phyloP scores from a whole-genome alignment of 2,888 invertebrate genomes.

The Melanophora roralis region DNA sequence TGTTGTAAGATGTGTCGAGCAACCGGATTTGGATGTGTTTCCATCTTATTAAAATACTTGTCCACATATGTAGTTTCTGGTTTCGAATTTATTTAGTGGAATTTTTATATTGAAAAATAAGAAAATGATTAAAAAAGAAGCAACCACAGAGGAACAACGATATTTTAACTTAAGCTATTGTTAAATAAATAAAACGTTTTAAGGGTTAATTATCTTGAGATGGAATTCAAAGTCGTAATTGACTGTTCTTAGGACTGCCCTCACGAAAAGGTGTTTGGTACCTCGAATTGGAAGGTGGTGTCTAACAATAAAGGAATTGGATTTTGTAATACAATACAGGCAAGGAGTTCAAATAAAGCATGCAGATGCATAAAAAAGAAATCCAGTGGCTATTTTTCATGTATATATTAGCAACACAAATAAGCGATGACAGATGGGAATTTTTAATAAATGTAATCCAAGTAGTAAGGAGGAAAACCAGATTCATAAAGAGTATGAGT shows the following conservation, averaged over 20 bases:
- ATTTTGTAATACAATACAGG: slow-evolving; percentile 7
- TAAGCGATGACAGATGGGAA: slow-evolving; percentile 2
- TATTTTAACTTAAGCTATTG: background rate
- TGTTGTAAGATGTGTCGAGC: too few species aligned
- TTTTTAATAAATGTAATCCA: background rate
- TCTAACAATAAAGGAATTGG: background rate
- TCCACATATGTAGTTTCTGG: too few species aligned
- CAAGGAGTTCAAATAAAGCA: slow-evolving; percentile 9
- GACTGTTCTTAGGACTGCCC: background rate
- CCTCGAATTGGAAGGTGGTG: slow-evolving; percentile 9
- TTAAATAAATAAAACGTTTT: background rate
- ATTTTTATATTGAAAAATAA: too few species aligned
- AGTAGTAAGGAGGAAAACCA: background rate
- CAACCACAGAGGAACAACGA: background rate
- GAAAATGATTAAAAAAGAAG: too few species aligned
- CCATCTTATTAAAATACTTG: too few species aligned
- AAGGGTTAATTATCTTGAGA: background rate
- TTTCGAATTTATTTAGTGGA: too few species aligned
- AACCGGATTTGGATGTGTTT: too few species aligned
- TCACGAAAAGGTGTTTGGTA: slow-evolving; percentile 2
- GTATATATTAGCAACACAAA: background rate
- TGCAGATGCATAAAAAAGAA: background rate
- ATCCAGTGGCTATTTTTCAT: background rate
- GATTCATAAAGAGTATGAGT: background rate
- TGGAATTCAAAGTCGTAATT: background rate